Evolutionary conservation across 2,888 invertebrate genomes (phyloP).

Genomic region (Augochlorella aurata): DNA sequence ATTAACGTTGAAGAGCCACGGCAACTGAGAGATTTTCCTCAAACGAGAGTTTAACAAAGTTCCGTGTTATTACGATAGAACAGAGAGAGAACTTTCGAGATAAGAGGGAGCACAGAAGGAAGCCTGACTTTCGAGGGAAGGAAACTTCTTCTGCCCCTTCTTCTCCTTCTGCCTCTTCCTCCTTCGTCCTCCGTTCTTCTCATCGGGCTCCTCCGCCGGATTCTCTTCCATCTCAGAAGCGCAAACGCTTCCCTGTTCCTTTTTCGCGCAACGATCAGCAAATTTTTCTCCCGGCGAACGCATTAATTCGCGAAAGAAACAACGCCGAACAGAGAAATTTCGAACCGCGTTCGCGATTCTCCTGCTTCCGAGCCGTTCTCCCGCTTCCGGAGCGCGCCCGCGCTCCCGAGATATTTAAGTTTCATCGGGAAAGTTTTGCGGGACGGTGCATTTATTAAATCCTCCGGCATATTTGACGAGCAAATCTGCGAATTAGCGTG

Average conservation of each 20-base stretch:
- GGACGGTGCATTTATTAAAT: constrained; percentile 65
- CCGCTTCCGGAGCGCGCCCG: background rate
- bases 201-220: background rate
- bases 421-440: constrained; percentile 65
- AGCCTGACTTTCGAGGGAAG: constrained; percentile 47
- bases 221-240: constrained; percentile 22
- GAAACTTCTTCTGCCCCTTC: constrained; percentile 35
- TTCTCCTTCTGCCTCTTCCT: background rate
- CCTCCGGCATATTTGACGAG: constrained; percentile 58
- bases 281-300: constrained; percentile 61
- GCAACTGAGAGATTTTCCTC: constrained; percentile 61
- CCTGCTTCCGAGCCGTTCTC: background rate
- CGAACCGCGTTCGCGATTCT: constrained; percentile 37
- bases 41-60: constrained; percentile 68
- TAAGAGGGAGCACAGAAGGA: constrained; percentile 57
- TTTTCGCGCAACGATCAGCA: constrained; percentile 54
- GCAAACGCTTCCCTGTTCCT: constrained; percentile 55
- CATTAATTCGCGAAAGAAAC: constrained; percentile 54
- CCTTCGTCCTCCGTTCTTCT: background rate
- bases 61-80: constrained; percentile 67
- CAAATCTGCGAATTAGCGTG: constrained; percentile 53
- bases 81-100: constrained; percentile 59
- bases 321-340: constrained; percentile 36
- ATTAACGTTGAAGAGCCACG: constrained; percentile 55
- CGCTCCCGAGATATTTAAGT: constrained; percentile 57